Conservation (phyloP, 2,113 vertebrate genomes). For the Lamprotornis superbus region DNA sequence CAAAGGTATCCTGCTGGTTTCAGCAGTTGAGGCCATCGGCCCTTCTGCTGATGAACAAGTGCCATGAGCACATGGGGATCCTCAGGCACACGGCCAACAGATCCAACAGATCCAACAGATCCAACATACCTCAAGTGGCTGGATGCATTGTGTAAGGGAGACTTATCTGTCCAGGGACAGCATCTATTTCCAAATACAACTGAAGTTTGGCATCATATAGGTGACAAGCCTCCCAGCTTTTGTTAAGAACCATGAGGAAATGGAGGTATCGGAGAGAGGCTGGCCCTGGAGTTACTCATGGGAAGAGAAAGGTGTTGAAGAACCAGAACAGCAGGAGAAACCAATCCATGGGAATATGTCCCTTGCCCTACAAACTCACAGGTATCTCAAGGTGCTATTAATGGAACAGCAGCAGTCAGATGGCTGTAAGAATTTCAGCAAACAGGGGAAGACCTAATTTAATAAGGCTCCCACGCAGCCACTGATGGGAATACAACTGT, state of each 20-base stretch:
- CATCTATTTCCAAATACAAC: not conserved
- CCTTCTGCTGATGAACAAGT: not conserved
- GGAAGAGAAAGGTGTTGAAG: constrained; percentile 25
- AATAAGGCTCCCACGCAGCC: not conserved
- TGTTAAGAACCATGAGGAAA: not conserved
- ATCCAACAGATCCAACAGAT: not conserved
- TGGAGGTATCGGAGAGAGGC: not conserved
- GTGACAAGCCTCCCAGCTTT: not conserved
- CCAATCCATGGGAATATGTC: constrained; percentile 7
- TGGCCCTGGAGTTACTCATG: not conserved
- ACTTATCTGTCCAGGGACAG: not conserved
- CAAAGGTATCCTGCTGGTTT: constrained; percentile 26
- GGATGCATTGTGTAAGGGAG: not conserved
- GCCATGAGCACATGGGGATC: not conserved
- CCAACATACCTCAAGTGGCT: rapidly evolving
- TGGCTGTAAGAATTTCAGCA: not conserved
- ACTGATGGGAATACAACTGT: not conserved
- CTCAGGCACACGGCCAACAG: not conserved
- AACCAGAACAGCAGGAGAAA: constrained; percentile 53
- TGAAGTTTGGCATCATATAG: not conserved
- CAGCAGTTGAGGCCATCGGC: not conserved
- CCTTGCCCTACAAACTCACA: not conserved
- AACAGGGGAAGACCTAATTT: not conserved
- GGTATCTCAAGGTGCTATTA: constrained; percentile 15
- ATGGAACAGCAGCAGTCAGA: not conserved